These are phyloP conservation scores for Ethmia dodecea DNA, from an alignment of 2,888 invertebrate genomes.

Conservation along the genomic window DNA sequence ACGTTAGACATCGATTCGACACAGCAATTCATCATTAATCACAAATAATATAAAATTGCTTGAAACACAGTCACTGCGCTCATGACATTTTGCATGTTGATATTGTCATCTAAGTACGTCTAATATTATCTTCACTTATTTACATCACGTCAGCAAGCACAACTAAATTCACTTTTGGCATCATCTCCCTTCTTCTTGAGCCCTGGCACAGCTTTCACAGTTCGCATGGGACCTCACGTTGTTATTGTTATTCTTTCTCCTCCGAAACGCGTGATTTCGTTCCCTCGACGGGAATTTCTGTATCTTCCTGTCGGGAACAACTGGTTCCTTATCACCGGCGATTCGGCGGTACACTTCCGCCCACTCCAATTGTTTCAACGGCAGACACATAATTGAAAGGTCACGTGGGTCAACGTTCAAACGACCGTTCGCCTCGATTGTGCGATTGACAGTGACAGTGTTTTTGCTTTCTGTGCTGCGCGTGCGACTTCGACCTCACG, in stretches of 20 bases:
- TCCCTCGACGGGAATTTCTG: constrained; percentile 84
- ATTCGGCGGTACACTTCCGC: constrained; percentile 56
- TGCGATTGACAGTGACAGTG: constrained; percentile 25
- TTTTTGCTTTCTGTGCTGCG: constrained; percentile 26
- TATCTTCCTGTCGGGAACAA: constrained; percentile 38
- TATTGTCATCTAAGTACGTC: background rate
- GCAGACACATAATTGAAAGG: constrained; percentile 48
- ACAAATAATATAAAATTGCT: too few species aligned
- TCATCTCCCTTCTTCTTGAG: constrained; percentile 53
- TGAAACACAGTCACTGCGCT: too few species aligned
- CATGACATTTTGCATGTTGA: background rate
- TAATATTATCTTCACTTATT: too few species aligned
- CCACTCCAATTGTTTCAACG: constrained; percentile 62
- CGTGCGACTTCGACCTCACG: constrained; percentile 37
- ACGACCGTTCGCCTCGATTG: constrained; percentile 19
- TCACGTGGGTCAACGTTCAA: background rate
- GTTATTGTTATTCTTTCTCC: constrained; percentile 69
- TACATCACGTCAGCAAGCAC: too few species aligned
- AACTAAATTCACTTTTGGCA: too few species aligned
- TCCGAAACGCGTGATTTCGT: constrained; percentile 81
- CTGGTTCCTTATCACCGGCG: constrained; percentile 39
- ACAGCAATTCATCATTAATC: too few species aligned
- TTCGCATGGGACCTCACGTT: constrained; percentile 52
- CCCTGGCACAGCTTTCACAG: constrained; percentile 57
- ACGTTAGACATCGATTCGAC: too few species aligned